Conservation (phyloP, 2,888 invertebrate genomes). For the Epicampocera succincta region DNA sequence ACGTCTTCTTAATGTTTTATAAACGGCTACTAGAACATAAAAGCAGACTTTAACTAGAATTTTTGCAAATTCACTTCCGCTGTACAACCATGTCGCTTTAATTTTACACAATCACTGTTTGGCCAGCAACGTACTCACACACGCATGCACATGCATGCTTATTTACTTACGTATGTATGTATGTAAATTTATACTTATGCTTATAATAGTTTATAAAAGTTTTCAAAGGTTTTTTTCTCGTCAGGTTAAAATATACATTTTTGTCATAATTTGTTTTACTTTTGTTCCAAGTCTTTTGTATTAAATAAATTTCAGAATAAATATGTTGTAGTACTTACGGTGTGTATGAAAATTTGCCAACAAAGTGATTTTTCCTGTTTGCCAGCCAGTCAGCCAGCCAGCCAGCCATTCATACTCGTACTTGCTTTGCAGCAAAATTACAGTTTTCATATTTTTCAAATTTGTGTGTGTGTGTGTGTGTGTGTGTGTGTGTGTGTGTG, state of each 20-base stretch:
- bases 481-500: no score
- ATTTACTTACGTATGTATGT: not conserved
- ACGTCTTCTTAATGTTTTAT: slow-evolving; percentile 48
- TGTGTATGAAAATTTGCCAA: slow-evolving; percentile 66
- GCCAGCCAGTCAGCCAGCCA: slow-evolving; percentile 43
- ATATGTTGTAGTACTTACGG: slow-evolving; percentile 37
- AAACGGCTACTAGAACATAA: slow-evolving; percentile 57
- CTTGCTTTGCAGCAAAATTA: slow-evolving; percentile 51
- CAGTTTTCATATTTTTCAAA: slow-evolving; percentile 52
- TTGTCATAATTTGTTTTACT: slow-evolving; percentile 42
- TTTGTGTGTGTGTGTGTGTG: not conserved
- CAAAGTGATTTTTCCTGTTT: slow-evolving; percentile 71
- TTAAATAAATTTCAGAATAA: slow-evolving; percentile 53
- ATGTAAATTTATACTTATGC: not conserved
- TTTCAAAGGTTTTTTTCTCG: not conserved
- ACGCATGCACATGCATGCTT: not conserved
- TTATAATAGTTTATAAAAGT: slow-evolving; percentile 11
- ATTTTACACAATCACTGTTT: slow-evolving; percentile 52
- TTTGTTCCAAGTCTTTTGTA: slow-evolving; percentile 32
- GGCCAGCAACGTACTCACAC: not conserved
- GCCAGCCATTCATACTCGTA: not conserved
- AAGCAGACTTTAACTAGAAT: slow-evolving; percentile 46
- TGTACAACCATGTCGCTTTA: slow-evolving; percentile 16
- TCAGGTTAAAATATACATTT: slow-evolving; percentile 38
- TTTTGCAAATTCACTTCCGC: slow-evolving; percentile 66